Percentiles rank a stretch among this genome's conserved stretches.
These are phyloP conservation scores for Magallana gigas DNA, from an alignment of 1,140 invertebrate species.

Conservation along the genomic window DNA sequence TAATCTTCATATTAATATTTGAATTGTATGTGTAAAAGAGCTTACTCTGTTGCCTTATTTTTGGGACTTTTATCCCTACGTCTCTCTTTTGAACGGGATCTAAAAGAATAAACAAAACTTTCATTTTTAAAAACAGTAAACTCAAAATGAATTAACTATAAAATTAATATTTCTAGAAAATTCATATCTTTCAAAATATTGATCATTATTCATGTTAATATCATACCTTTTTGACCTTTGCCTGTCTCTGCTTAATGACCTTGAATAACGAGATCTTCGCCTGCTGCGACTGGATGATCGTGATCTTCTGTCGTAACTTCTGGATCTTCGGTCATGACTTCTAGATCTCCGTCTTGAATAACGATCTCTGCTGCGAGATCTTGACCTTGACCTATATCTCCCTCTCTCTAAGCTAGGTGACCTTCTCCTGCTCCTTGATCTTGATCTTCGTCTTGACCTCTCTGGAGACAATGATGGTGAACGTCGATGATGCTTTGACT, in stretches of 20 bases:
- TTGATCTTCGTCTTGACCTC: neutral
- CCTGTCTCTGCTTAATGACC: slow-evolving; percentile 44
- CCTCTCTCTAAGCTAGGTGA: slow-evolving; percentile 34
- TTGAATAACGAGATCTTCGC: slow-evolving; percentile 31
- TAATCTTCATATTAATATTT: too few relatives aligned
- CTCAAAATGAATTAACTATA: too few relatives aligned
- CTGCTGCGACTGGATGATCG: slow-evolving; percentile 46
- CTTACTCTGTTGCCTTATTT: neutral
- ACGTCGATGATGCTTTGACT: neutral
- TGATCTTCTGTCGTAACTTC: slow-evolving; percentile 41
- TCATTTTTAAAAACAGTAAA: too few relatives aligned
- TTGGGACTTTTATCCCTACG: slow-evolving; percentile 1
- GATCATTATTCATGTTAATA: neutral
- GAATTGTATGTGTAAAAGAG: neutral
- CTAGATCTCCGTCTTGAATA: slow-evolving; percentile 19
- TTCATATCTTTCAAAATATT: too few relatives aligned
- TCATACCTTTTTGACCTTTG: slow-evolving; percentile 36
- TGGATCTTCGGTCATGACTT: slow-evolving; percentile 28
- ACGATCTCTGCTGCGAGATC: slow-evolving; percentile 35
- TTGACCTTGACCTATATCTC: slow-evolving; percentile 47
- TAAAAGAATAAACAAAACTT: neutral
- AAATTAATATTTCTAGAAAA: too few relatives aligned
- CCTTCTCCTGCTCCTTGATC: slow-evolving; percentile 42
- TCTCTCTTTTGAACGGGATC: neutral
- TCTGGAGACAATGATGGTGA: neutral